These are phyloP conservation scores for Octodon degus DNA, from an alignment of 2,113 vertebrate species.

Conservation along the genomic window DNA sequence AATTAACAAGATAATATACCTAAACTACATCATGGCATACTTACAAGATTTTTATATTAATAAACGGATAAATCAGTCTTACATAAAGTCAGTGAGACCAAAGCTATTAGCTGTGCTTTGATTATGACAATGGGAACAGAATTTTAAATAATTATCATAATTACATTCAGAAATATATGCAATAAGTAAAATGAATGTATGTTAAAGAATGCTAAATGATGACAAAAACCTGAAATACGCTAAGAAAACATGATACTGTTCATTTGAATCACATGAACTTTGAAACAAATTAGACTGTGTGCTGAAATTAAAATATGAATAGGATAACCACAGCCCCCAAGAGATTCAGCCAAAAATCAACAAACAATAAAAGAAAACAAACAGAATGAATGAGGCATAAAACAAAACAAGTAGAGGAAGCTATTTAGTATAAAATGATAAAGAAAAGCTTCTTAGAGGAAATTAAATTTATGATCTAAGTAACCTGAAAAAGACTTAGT, in stretches of 20 bases:
- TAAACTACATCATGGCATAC: not conserved
- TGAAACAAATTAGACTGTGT: not conserved
- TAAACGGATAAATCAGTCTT: not conserved
- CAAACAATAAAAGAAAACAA: not conserved
- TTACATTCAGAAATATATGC: not conserved
- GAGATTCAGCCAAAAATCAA: not conserved
- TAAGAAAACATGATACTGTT: not conserved
- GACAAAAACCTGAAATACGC: not conserved
- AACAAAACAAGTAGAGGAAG: not conserved
- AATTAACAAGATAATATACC: not conserved
- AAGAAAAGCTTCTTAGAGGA: not conserved
- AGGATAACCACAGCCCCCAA: not conserved
- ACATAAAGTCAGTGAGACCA: not conserved
- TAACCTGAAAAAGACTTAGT: not conserved
- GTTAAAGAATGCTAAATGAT: not conserved
- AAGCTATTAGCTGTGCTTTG: not conserved
- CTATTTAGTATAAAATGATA: not conserved
- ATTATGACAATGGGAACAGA: not conserved
- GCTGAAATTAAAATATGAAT: not conserved
- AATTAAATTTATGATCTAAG: not conserved
- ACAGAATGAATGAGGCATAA: not conserved
- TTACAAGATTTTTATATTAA: slow-evolving; percentile 5
- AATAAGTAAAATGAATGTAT: not conserved
- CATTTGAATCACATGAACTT: not conserved
- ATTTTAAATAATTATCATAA: slow-evolving; percentile 1